Base-by-base conservation (phyloP, 2,888 invertebrate species). In the Magallana nippona region DNA sequence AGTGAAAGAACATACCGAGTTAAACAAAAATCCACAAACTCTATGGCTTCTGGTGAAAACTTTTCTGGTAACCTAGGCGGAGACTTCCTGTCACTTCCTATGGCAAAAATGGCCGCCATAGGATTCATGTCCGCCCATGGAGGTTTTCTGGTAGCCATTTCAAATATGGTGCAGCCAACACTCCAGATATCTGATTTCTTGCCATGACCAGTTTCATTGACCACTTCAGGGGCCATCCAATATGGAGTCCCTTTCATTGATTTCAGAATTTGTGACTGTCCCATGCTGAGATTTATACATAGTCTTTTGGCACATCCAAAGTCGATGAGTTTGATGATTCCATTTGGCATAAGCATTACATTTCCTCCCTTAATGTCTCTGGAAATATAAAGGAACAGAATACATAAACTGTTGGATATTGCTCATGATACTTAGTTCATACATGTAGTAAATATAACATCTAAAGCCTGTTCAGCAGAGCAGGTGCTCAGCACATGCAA, bases 221-320 rank as follows among this genome's bases (percentile, higher is more conserved):
- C 93, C 13, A 94, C 94, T 84, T 94, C 94, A 2, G 94, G 94
- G 1, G 94, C 94, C 94, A 94, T 94, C 94, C 94, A 94, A 84
- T 93, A 94, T 22, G 94, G 94, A 5, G 94, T 94, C 2, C 94
- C 94, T 85, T 93, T 92, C 93, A 94, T 93, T 19, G 94, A 94
- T 86, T 93, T 93, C 57, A 94, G 93, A 58, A 94, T 91, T 85
- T 93, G 91, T 5, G 91, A 90, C 86, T 93, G 91, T 15, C 92
- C 91, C 84, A 92, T 88, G 81, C 92, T 92, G 63, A 93, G 88
- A 85, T 93, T 94, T 83, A 93, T 90, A 87, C 93, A 93, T 55
- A 94, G 87, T 44, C 94, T 89, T 88, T 94, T 94, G 83, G 94
- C 94, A 91, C 94, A 94, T 44, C 94, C 94, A 89, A 94, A 94